Evolutionary conservation across 53 echinoderm and acorn worm genomes (phyloP).

Genomic region (Stichopus horrens): DNA sequence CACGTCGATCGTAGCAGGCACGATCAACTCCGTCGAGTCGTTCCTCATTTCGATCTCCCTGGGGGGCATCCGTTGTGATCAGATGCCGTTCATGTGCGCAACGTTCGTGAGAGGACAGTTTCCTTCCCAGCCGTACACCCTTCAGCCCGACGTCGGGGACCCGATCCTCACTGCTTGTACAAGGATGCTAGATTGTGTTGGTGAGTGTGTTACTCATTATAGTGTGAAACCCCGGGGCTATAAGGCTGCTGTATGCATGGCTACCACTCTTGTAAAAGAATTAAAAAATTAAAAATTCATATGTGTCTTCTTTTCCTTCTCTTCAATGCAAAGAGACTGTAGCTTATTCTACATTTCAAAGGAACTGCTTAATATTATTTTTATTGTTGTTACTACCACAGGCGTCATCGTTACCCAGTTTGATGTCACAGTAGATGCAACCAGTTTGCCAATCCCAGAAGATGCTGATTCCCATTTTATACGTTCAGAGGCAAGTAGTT

Average conservation of each 20-base stretch:
- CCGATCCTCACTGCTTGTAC: slow-evolving; percentile 59
- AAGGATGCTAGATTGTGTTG: slow-evolving; percentile 26
- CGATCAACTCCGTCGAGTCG: neutral
- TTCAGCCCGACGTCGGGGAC: slow-evolving; percentile 59
- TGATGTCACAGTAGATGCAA: slow-evolving; percentile 35
- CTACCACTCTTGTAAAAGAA: neutral
- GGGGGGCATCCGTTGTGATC: slow-evolving; percentile 63
- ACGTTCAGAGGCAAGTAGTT: slow-evolving; percentile 47
- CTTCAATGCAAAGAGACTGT: too few relatives aligned
- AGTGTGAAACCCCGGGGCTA: neutral
- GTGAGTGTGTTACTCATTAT: slow-evolving; percentile 23
- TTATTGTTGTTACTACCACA: neutral
- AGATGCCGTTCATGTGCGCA: slow-evolving; percentile 76
- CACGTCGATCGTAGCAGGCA: neutral
- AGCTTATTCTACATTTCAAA: too few relatives aligned
- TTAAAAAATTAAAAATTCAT: neutral
- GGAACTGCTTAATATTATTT: too few relatives aligned
- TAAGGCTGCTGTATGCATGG: neutral
- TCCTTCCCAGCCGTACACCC: slow-evolving; percentile 61
- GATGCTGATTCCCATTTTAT: slow-evolving; percentile 55
- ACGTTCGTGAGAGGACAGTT: slow-evolving; percentile 56
- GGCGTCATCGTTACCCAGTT: slow-evolving; percentile 14
- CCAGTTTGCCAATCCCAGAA: slow-evolving; percentile 68
- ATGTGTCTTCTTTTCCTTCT: neutral
- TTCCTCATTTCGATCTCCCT: slow-evolving; percentile 49